Percentiles rank a stretch among this genome's conserved stretches.
These are phyloP conservation scores for Dipodomys merriami DNA, from an alignment of 2,113 vertebrate genomes.

Conservation along the genomic window DNA sequence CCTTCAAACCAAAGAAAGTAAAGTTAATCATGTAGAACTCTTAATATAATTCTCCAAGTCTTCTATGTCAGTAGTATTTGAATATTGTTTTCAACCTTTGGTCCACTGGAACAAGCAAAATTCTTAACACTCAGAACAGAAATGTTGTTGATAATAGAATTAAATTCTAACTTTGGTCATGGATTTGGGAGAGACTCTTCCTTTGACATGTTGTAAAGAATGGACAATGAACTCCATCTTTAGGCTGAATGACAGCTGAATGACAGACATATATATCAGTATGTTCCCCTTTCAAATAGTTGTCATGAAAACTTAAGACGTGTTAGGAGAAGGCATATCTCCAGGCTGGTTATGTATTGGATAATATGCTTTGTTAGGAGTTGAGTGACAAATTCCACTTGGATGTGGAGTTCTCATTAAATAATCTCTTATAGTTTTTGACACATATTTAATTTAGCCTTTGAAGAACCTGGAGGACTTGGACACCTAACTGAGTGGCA, in stretches of 20 bases:
- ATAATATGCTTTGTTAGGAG: background rate
- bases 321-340: background rate
- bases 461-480: background rate
- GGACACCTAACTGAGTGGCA: background rate
- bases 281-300: background rate
- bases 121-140: background rate
- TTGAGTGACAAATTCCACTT: background rate
- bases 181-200: background rate
- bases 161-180: background rate
- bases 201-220: background rate
- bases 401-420: background rate
- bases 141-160: background rate
- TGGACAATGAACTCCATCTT: background rate
- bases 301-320: background rate
- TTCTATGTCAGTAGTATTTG: background rate
- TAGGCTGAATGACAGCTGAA: background rate
- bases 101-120: background rate
- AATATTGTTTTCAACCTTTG: constrained; percentile 3
- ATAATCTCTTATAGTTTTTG: background rate
- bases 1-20: constrained; percentile 48
- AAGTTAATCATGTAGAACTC: background rate
- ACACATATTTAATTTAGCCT: background rate
- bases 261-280: no score
- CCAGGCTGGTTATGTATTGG: background rate
- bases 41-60: background rate